Evolutionary conservation across 1,140 invertebrate genomes (phyloP), one percentile per base, ranked within the genome.

Genomic region (Delia radicum): DNA sequence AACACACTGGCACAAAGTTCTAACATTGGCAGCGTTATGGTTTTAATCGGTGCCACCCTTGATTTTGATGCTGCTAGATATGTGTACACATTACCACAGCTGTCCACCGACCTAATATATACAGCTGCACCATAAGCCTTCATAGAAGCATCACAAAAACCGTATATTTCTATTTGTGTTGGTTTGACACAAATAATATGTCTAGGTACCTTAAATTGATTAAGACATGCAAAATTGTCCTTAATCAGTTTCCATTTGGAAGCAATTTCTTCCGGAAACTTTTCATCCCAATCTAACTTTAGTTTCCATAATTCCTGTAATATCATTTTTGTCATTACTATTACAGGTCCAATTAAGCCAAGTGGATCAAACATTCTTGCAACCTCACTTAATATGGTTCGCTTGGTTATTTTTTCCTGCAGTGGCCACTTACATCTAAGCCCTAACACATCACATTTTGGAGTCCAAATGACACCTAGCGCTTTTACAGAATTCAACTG

Each of bases 251-350:
- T 24, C 48, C 73, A 74, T 21, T 13, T 13, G 1, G 24, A 24
- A 62, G 1, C 42, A 63, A 75, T 24, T 31, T 80, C 28, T n/a
- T 28, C n/a, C n/a, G n/a, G n/a, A n/a, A n/a, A n/a, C n/a, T n/a
- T n/a, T 21, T 79, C 77, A 78, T 87, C 86, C 85, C 86, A 87
- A 6, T 79, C 80, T 26, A 82, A 72, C 37, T 82, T 79, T 74
- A 29, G 15, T 77, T 78, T 78, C 86, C 87, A 86, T 1, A 88
- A 15, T 62, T 83, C 80, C 78, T 87, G 87, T 6, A 87, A 80
- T 6, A 87, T 79, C 12, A 87, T 80, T 78, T 88, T 88, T 12
- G 81, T 79, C 12, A 21, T 76, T 6, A 87, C 80, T 12, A 80
- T 78, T 18, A 85, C 73, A 13, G 87, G 87, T n/a, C 80, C 76